phyloP scores from a whole-genome alignment of 1,140 invertebrate genomes.

The Bathynomus jamesi region DNA sequence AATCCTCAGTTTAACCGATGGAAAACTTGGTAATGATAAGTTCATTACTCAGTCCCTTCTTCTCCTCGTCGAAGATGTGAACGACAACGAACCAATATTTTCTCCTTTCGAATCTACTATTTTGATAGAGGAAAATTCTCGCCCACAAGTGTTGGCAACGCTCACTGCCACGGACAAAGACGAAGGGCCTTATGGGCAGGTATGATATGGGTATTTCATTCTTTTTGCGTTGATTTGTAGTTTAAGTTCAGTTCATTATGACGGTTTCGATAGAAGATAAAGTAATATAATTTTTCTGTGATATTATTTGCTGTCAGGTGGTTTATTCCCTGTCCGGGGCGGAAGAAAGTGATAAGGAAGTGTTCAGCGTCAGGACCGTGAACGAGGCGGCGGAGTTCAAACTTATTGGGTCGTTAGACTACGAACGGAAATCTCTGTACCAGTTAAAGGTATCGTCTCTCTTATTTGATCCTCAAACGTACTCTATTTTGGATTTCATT shows the following conservation, averaged over 20 bases:
- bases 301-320: conserved; percentile 43
- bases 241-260: too few relatives aligned
- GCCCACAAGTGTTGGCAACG: conserved; percentile 59
- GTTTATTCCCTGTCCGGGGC: conserved; percentile 62
- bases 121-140: conserved; percentile 66
- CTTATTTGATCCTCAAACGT: background rate
- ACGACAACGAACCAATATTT: conserved; percentile 83
- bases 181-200: conserved; percentile 84
- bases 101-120: conserved; percentile 73
- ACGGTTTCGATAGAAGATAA: too few relatives aligned
- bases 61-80: conserved; percentile 80
- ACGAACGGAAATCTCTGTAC: conserved; percentile 78
- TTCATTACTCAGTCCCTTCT: conserved; percentile 83
- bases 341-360: conserved; percentile 61
- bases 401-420: conserved; percentile 68
- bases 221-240: too few relatives aligned
- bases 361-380: conserved; percentile 71
- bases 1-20: conserved; percentile 80
- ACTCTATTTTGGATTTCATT: background rate
- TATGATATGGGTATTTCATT: conserved; percentile 42
- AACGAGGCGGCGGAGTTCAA: conserved; percentile 80
- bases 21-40: conserved; percentile 73
- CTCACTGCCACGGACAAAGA: conserved; percentile 81
- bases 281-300: too few relatives aligned
- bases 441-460: conserved; percentile 49